phyloP scores from a whole-genome alignment of 2,888 invertebrate species.

The Anagyrus pseudococci region DNA sequence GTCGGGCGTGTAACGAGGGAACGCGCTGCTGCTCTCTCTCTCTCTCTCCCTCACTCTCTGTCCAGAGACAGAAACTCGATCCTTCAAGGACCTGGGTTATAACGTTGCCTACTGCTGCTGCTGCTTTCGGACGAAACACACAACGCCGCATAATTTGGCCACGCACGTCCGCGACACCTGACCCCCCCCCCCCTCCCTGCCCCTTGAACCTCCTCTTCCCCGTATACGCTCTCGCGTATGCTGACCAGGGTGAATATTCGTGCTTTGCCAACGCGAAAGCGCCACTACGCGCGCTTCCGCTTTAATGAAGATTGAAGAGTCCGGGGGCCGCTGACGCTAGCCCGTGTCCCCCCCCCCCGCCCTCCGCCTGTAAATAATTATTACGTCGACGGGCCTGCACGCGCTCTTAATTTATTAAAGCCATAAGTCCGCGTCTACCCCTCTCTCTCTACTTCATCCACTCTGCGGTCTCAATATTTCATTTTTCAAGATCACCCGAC shows the following conservation, averaged over 20 bases:
- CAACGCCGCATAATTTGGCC: background rate
- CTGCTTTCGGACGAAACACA: background rate
- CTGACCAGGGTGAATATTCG: background rate
- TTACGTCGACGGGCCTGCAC: conserved; percentile 15
- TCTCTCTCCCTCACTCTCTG: too few relatives aligned
- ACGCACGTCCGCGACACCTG: too few relatives aligned
- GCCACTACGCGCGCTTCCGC: background rate
- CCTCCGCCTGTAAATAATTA: conserved; percentile 41
- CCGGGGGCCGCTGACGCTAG: conserved; percentile 20
- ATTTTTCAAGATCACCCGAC: background rate
- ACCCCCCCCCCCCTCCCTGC: too few relatives aligned
- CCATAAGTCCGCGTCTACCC: background rate
- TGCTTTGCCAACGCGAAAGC: conserved; percentile 2
- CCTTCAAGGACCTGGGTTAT: background rate
- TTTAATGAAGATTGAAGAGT: conserved; percentile 47
- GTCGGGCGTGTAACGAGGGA: too few relatives aligned
- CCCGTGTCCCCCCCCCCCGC: too few relatives aligned
- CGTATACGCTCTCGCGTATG: too few relatives aligned
- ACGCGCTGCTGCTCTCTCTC: background rate
- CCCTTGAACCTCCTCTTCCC: too few relatives aligned
- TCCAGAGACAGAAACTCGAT: background rate
- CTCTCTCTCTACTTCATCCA: background rate
- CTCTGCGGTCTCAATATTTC: conserved; percentile 20
- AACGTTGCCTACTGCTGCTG: background rate
- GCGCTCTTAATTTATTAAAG: conserved; percentile 40